Evolutionary conservation across 2,113 vertebrate species (phyloP), one percentile per base, ranked within the genome.

Genomic region (Oncorhynchus masou): DNA sequence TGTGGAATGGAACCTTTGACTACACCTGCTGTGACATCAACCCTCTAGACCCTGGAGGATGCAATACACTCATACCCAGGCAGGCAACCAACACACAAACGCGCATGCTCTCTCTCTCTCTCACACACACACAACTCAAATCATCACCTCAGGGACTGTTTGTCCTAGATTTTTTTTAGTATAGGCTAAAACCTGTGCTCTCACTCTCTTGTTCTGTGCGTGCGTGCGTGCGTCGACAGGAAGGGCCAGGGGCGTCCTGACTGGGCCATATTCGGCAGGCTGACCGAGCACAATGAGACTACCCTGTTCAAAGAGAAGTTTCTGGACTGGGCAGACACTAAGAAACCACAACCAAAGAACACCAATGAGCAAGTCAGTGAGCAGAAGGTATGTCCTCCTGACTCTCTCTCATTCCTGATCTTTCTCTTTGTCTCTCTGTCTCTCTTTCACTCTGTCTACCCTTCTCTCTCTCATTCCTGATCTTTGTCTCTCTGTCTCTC

Each of bases 271-370:
- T 99, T 99, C 66, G 97, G 98, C 81, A 90, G 98, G 76, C 92
- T 99, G 77, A 99, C 97, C 0, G 97, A 99, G 82, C 96, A 99
- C 85, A 99, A 99, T 0, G 98, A 99, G 88, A 99, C 96, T 0
- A 94, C 96, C 87, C 76, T 99, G 81, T 99, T 99, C 90, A 98
- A 97, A 86, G 97, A 99, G 91, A 99, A 99, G 87, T 99, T 99
- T 74, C 81, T 96, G 45, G 97, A 99, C 78, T 99, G 98, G 98
- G 95, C 92, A 0, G 98, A 99, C 69, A 72, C 92, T 54, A 96
- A 94, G 90, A 92, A 93, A 62, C 89, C 90, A 0, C 89, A 88
- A 15, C 93, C 94, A 75, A 98, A 95, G 91, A 95, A 90, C 25
- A 79, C 80, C 5, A 73, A 71, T 15, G 96, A 94, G 51, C 84